A percentile compares a stretch with the other conserved stretches of the same genome.
Conservation (phyloP, 1,140 invertebrate genomes). For the Cyclina sinensis region DNA sequence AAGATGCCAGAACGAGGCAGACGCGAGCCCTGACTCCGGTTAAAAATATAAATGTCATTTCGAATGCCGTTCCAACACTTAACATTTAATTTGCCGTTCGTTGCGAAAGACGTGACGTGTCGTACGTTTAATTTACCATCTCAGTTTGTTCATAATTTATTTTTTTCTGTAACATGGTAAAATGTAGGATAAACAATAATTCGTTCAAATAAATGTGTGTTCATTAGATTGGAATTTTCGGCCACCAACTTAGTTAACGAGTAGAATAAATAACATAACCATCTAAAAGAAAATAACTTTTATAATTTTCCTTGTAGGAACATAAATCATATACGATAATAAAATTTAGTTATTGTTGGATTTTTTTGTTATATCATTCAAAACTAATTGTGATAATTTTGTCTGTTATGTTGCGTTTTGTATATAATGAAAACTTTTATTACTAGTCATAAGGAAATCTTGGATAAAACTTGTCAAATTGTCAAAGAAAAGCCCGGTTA, state of each 20-base stretch:
- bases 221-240: no score
- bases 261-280: no score
- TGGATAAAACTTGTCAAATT: slow-evolving; percentile 50
- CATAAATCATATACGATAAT: background rate
- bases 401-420: background rate
- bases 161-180: background rate
- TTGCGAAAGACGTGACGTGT: background rate
- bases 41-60: slow-evolving; percentile 44
- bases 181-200: no score
- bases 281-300: no score
- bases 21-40: background rate
- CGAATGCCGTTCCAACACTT: background rate
- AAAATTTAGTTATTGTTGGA: background rate
- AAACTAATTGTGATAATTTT: background rate
- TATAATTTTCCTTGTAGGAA: background rate
- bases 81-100: background rate
- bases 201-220: no score
- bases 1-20: slow-evolving; percentile 5
- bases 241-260: no score
- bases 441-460: slow-evolving; percentile 25
- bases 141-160: slow-evolving; percentile 28
- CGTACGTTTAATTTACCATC: slow-evolving; percentile 4
- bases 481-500: slow-evolving; percentile 30
- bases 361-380: background rate
- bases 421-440: slow-evolving; percentile 40